These are phyloP conservation scores for Arbacia lixula DNA, from an alignment of 53 echinoderm and acorn worm species.

Conservation along the genomic window DNA sequence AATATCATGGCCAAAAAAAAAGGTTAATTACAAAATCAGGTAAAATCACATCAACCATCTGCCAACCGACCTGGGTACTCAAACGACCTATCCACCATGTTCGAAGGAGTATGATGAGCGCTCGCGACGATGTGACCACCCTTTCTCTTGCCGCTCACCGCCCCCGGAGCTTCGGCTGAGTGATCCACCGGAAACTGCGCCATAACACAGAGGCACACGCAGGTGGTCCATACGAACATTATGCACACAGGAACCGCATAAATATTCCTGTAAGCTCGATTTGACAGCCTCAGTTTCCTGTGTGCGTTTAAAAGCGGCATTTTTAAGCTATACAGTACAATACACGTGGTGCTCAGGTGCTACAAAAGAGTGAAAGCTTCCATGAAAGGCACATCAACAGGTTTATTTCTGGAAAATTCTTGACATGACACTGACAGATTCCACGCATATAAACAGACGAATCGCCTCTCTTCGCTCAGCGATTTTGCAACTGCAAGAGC, in stretches of 20 bases:
- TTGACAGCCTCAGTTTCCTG: constrained; percentile 20
- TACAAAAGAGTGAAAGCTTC: too few relatives aligned
- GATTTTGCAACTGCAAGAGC: too few relatives aligned
- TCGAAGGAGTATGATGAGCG: too few relatives aligned
- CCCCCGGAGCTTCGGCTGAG: constrained; percentile 4
- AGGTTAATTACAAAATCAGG: too few relatives aligned
- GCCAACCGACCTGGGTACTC: constrained; percentile 46
- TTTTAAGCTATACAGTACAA: too few relatives aligned
- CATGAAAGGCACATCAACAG: not conserved
- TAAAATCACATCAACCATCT: too few relatives aligned
- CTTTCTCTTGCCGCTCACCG: not conserved
- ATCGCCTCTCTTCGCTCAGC: too few relatives aligned
- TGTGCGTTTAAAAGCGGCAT: not conserved
- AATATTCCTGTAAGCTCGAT: constrained; percentile 25
- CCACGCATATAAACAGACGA: too few relatives aligned
- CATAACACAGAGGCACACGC: constrained; percentile 45
- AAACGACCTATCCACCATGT: constrained; percentile 15
- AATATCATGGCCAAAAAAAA: too few relatives aligned
- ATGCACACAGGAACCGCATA: constrained; percentile 42
- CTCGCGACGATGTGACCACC: not conserved
- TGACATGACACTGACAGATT: too few relatives aligned
- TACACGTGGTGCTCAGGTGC: too few relatives aligned
- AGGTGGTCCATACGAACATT: constrained; percentile 49
- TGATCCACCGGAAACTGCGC: constrained; percentile 45
- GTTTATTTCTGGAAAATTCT: constrained; percentile 17